Evolutionary conservation across 2,113 vertebrate genomes (phyloP), one percentile per base, ranked within the genome.

Genomic region (Chauna torquata): DNA sequence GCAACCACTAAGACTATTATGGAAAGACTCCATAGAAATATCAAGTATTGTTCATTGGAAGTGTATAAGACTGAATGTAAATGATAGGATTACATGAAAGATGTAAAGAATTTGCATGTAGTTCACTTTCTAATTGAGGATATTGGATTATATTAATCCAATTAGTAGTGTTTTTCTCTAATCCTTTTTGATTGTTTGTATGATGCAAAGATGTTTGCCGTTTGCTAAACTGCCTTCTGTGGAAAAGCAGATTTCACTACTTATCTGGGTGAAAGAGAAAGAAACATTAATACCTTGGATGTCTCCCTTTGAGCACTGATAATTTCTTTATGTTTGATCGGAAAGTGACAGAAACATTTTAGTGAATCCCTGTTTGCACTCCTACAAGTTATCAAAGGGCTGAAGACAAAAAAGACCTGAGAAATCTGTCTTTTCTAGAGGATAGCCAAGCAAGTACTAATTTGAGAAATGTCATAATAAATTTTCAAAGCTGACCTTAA

Each of bases 401-500:
- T 82, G 57, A 62, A 74, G 45, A 38, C 22, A 69, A 69, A 89
- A 64, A 88, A 6, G 6, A 68, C 44, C 40, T 6, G 14, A 76
- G 66, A 72, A 88, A 92, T 10, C 38, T 81, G 34, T 69, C 50
- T 74, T 76, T 88, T 55, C 61, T 65, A 92, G 24, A 79, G 59
- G 42, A 71, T 52, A 82, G 30, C 40, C 54, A 92, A 88, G 59
- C 23, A 83, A 87, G 24, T 25, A 62, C 16, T 87, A 72, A 88
- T 74, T 75, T 92, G 71, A 74, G 85, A 90, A 90, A 82, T 77
- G 42, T 82, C 92, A 85, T 9, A 38, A 70, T 50, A 86, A 40
- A 47, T 66, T 93, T 96, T 90, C 86, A 92, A 95, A 92, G 44
- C 49, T 74, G 71, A 80, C 75, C 58, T 93, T 86, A 70, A 88